These are phyloP conservation scores for Ictalurus punctatus DNA, from an alignment of 2,113 vertebrate genomes.

Conservation along the genomic window DNA sequence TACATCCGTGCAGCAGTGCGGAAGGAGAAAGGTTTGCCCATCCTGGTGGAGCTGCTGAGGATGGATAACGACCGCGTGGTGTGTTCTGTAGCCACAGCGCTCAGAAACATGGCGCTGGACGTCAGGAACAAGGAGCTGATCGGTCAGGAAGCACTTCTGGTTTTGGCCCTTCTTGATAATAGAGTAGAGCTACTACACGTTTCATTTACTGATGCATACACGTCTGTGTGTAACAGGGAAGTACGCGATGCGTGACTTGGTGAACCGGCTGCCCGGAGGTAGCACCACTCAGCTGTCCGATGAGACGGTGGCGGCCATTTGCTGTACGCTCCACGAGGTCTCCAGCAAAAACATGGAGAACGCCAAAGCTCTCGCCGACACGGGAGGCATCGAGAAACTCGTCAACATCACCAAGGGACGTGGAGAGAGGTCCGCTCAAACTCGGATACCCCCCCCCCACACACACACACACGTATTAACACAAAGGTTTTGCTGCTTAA, in stretches of 20 bases:
- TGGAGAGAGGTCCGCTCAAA: conserved; percentile 83
- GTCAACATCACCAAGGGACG: conserved; percentile 96
- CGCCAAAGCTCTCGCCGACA: conserved; percentile 94
- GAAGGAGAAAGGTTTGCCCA: conserved; percentile 97
- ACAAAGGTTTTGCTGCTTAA: not conserved
- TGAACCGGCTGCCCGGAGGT: conserved; percentile 91
- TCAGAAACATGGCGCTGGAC: conserved; percentile 96
- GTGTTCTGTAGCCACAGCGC: conserved; percentile 92
- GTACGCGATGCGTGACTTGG: conserved; percentile 95
- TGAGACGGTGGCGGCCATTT: conserved; percentile 92
- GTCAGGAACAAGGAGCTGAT: conserved; percentile 98
- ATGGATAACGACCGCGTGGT: conserved; percentile 98
- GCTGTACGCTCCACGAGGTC: conserved; percentile 96
- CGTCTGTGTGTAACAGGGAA: conserved; percentile 77
- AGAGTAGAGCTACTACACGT: not conserved
- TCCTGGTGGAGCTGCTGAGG: conserved; percentile 93
- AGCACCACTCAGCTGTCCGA: conserved; percentile 85
- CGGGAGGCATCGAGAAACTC: conserved; percentile 94
- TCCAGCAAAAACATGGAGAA: conserved; percentile 99
- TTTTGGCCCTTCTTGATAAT: not conserved
- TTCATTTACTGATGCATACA: not conserved
- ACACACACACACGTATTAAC: not conserved
- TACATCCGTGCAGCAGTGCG: conserved; percentile 95
- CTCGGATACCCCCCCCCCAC: no score
- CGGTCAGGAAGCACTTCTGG: conserved; percentile 70